These are phyloP conservation scores for Macroteleia sp. DNA, from an alignment of 2,888 invertebrate genomes.

Conservation along the genomic window DNA sequence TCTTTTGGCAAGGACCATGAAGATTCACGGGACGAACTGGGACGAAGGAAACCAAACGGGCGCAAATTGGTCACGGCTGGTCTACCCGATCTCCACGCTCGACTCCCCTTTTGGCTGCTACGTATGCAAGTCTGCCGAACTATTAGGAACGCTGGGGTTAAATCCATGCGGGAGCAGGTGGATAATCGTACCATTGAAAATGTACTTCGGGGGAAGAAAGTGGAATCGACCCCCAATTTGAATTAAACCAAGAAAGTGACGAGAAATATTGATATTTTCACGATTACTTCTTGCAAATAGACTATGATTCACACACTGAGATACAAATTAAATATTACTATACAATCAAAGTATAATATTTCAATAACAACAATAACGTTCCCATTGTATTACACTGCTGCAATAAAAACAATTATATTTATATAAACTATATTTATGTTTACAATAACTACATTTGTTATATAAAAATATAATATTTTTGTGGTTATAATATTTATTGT, in stretches of 20 bases:
- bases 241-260: slow-evolving; percentile 41
- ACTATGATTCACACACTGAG: too few species aligned
- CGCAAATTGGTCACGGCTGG: slow-evolving; percentile 83
- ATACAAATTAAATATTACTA: too few species aligned
- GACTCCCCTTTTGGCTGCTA: slow-evolving; percentile 64
- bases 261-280: slow-evolving; percentile 36
- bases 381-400: too few species aligned
- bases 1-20: slow-evolving; percentile 60
- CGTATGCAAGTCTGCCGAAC: slow-evolving; percentile 77
- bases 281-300: too few species aligned
- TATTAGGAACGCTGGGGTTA: slow-evolving; percentile 77
- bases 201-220: slow-evolving; percentile 49
- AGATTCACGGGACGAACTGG: slow-evolving; percentile 44
- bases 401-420: too few species aligned
- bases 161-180: slow-evolving; percentile 70
- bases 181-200: slow-evolving; percentile 70
- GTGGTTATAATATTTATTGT: too few species aligned
- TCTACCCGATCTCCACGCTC: slow-evolving; percentile 75
- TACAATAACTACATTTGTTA: too few species aligned
- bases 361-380: too few species aligned
- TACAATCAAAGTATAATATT: too few species aligned
- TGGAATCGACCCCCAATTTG: slow-evolving; percentile 21
- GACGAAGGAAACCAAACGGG: slow-evolving; percentile 73
- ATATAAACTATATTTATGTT: too few species aligned
- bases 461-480: too few species aligned